A percentile compares a stretch with the other conserved stretches of the same genome.
phyloP scores from a whole-genome alignment of 2,888 invertebrate species.

The Chymomyza fuscimana region DNA sequence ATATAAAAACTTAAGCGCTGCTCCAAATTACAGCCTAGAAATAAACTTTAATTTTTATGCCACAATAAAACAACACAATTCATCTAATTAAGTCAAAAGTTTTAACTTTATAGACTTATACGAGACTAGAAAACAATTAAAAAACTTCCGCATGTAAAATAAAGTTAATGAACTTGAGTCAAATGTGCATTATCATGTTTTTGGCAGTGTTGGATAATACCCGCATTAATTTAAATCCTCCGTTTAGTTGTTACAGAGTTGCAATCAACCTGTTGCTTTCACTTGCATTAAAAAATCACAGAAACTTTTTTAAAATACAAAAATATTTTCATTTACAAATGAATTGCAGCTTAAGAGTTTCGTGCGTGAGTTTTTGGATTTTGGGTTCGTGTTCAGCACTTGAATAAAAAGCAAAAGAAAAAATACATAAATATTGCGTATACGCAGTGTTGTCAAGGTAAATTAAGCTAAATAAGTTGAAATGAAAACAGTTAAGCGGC shows the following conservation, averaged over 20 bases:
- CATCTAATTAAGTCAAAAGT: neutral
- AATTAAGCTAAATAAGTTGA: constrained; percentile 68
- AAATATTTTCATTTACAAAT: neutral
- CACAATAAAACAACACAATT: too few species aligned
- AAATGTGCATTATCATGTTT: constrained; percentile 7
- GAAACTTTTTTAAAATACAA: neutral
- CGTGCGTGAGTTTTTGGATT: neutral
- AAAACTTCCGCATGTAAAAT: constrained; percentile 46
- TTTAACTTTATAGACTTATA: neutral
- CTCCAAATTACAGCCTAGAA: neutral
- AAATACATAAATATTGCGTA: constrained; percentile 3
- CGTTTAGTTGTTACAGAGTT: neutral
- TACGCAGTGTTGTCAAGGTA: constrained; percentile 52
- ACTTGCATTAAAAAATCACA: neutral
- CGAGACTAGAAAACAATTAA: constrained; percentile 10
- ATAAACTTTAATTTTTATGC: neutral
- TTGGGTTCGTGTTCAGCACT: neutral
- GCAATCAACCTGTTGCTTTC: neutral
- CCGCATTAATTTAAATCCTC: neutral
- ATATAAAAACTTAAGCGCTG: too few species aligned
- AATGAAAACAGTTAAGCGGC: constrained; percentile 69
- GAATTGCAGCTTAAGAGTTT: neutral
- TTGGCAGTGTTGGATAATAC: neutral
- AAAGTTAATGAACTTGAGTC: constrained; percentile 57
- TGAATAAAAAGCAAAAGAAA: neutral